Evolutionary conservation across 2,888 invertebrate species (phyloP).

Genomic region (Pristionchus japonicus): DNA sequence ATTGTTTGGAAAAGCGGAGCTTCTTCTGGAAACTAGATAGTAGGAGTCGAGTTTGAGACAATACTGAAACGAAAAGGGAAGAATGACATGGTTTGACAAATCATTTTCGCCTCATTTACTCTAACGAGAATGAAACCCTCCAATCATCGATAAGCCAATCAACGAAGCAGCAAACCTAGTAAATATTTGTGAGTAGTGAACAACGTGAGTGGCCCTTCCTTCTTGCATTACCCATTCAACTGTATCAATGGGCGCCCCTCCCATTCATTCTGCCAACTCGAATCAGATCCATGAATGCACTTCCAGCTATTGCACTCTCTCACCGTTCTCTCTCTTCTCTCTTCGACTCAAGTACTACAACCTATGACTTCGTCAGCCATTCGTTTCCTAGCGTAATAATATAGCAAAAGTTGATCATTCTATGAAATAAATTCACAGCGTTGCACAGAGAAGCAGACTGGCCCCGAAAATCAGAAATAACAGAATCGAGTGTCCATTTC

Average conservation of each 20-base stretch:
- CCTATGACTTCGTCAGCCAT: too few species aligned
- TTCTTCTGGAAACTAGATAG: background rate
- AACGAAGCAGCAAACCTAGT: background rate
- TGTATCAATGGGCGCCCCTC: slow-evolving; percentile 3
- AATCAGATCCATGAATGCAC: slow-evolving; percentile 6
- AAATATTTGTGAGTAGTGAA: background rate
- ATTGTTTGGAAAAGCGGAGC: background rate
- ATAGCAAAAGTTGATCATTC: too few species aligned
- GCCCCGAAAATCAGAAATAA: too few species aligned
- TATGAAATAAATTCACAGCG: too few species aligned
- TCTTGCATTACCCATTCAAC: background rate
- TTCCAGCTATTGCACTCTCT: background rate
- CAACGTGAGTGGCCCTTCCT: background rate
- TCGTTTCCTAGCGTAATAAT: too few species aligned
- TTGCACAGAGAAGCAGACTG: too few species aligned
- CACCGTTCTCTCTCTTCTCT: background rate
- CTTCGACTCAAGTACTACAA: too few species aligned
- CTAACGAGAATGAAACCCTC: background rate
- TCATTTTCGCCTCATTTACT: slow-evolving; percentile 6
- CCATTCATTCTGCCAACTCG: slow-evolving; percentile 22
- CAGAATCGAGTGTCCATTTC: background rate
- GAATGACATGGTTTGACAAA: background rate
- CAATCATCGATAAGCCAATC: background rate
- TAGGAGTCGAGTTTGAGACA: background rate
- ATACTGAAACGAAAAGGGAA: background rate